Evolutionary conservation across 2,113 vertebrate species (phyloP), one percentile per base, ranked within the genome.

Genomic region (Hydrochoerus hydrochaeris): DNA sequence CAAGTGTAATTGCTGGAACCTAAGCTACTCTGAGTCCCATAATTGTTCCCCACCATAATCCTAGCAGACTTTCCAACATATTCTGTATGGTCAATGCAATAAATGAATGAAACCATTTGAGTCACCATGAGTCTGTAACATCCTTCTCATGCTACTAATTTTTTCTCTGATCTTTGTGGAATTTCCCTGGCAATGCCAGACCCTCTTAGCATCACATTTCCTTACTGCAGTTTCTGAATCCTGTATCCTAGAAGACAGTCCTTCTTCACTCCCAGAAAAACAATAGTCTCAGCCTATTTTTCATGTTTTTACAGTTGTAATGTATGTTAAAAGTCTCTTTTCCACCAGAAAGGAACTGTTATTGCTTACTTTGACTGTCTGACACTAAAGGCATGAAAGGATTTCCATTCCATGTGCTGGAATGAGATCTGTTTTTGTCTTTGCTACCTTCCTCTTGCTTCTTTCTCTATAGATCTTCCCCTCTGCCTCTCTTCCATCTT

Each of bases 1-100:
- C 16, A 90, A 94, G 84, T 94, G 57, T 67, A 90, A 95, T 92
- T 65, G 32, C 49, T 90, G 38, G 52, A 95, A 95, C 14, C 52
- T 90, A 67, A 84, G 13, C 38, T 44, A 41, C n/a, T 93, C 78
- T 44, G 49, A 97, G 75, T 89, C 83, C 73, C 80, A 91, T 97
- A 67, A 85, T 80, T 92, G 91, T 69, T 0, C 67, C 67, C 67
- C 13, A 46, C 0, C 3, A 85, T 26, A 35, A 87, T 90, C 3
- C 75, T 96, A 81, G 84, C 60, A 87, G 38, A 87, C 13, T 62
- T 69, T 46, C 44, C 41, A 95, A 65, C 5, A 17, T 90, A 93
- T 87, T 91, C 83, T 89, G 26, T 84, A 81, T 32, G 1, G 49
- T 85, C 90, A 90, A 87, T 88, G 88, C 6, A 82, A 35, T n/a